Evolutionary conservation across 2,797 vertebrate species (phyloP).

Genomic region (Pangasius larnaudii): DNA sequence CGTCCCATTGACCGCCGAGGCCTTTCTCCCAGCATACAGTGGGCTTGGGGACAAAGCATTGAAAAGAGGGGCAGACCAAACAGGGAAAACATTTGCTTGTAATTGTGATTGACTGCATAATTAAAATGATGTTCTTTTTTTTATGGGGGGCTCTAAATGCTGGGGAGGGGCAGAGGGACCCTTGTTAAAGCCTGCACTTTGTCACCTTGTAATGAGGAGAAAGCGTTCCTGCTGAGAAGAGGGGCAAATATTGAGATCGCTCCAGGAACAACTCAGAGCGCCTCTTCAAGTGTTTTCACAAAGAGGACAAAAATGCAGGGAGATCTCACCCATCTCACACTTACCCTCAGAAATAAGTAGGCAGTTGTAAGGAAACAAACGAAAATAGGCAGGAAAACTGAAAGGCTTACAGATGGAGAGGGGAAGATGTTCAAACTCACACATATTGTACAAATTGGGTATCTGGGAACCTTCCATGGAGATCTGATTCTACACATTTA

Average conservation of each 20-base stretch:
- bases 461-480: slow-evolving; percentile 11
- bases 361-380: slow-evolving; percentile 48
- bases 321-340: slow-evolving; percentile 57
- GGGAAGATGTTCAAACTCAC: slow-evolving; percentile 20
- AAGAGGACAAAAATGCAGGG: slow-evolving; percentile 55
- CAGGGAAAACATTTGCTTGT: slow-evolving; percentile 99
- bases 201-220: slow-evolving; percentile 65
- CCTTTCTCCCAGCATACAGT: slow-evolving; percentile 96
- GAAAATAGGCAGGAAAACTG: slow-evolving; percentile 37
- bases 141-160: slow-evolving; percentile 66
- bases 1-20: slow-evolving; percentile 94
- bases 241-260: slow-evolving; percentile 64
- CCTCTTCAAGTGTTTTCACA: slow-evolving; percentile 62
- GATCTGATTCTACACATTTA: slow-evolving; percentile 22
- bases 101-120: slow-evolving; percentile 99
- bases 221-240: slow-evolving; percentile 64
- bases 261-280: slow-evolving; percentile 57
- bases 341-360: slow-evolving; percentile 53
- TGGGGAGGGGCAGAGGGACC: slow-evolving; percentile 60
- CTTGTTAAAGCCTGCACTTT: slow-evolving; percentile 62
- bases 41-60: slow-evolving; percentile 88
- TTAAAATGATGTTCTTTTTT: slow-evolving; percentile 99
- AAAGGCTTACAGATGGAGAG: slow-evolving; percentile 26
- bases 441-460: slow-evolving; percentile 33
- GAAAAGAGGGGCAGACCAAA: slow-evolving; percentile 94